These are phyloP conservation scores for Ictidomys tridecemlineatus DNA, from an alignment of 2,113 vertebrate genomes.

Conservation along the genomic window DNA sequence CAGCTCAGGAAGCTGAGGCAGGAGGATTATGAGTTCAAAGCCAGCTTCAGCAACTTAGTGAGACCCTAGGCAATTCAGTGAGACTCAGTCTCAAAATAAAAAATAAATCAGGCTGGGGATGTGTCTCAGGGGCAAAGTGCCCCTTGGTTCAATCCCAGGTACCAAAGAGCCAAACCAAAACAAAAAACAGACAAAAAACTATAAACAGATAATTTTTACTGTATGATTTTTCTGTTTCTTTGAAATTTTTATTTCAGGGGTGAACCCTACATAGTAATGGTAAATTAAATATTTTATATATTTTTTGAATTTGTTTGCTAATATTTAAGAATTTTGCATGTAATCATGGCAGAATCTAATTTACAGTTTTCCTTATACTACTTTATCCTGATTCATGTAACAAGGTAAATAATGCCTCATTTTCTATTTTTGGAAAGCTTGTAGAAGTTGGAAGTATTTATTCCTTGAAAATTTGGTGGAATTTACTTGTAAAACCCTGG, in stretches of 20 bases:
- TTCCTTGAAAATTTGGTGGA: not conserved
- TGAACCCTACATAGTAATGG: not conserved
- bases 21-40: too few relatives aligned
- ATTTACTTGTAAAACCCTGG: not conserved
- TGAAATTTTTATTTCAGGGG: not conserved
- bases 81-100: too few relatives aligned
- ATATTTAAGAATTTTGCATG: not conserved
- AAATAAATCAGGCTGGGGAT: too few relatives aligned
- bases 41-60: too few relatives aligned
- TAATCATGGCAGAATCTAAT: not conserved
- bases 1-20: too few relatives aligned
- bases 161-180: too few relatives aligned
- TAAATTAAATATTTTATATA: not conserved
- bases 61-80: too few relatives aligned
- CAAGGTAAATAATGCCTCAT: not conserved
- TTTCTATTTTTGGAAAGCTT: not conserved
- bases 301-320: not conserved
- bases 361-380: not conserved
- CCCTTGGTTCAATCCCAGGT: too few relatives aligned
- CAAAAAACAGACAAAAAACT: too few relatives aligned
- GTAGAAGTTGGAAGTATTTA: not conserved
- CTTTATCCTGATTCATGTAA: not conserved
- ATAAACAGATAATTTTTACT: too few relatives aligned
- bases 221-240: too few relatives aligned
- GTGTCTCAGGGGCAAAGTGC: too few relatives aligned